Conservation (phyloP, 2,888 invertebrate species). For the Caenorhabditis wallacei region DNA sequence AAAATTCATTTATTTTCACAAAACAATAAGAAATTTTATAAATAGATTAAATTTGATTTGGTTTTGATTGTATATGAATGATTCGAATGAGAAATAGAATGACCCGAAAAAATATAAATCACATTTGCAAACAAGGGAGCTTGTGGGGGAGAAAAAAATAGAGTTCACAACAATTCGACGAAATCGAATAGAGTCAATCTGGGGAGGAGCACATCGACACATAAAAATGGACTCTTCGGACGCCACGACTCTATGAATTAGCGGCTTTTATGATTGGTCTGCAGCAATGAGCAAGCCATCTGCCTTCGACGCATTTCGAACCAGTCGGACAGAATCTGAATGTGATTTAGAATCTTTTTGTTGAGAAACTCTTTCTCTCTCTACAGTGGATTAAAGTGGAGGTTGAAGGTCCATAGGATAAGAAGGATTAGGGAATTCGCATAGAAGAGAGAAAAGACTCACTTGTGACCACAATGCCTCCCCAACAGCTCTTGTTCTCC, state of each 20-base stretch:
- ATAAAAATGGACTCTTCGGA: conserved; percentile 46
- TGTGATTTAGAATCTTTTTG: conserved; percentile 3
- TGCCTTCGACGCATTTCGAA: conserved; percentile 64
- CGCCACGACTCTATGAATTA: conserved; percentile 56
- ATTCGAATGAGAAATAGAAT: conserved; percentile 28
- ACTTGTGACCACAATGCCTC: conserved; percentile 58
- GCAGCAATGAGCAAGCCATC: conserved; percentile 67
- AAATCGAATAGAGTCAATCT: conserved; percentile 10
- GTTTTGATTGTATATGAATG: conserved; percentile 34
- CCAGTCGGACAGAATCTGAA: conserved; percentile 65
- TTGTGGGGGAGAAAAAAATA: conserved; percentile 13
- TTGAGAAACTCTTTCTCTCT: background rate
- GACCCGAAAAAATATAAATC: conserved; percentile 60
- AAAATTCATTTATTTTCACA: background rate
- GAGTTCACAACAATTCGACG: conserved; percentile 38
- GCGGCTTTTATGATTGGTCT: conserved; percentile 60
- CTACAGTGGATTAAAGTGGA: background rate
- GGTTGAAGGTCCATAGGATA: background rate
- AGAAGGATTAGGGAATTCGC: conserved; percentile 7
- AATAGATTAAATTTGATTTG: conserved; percentile 13
- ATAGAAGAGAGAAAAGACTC: conserved; percentile 26
- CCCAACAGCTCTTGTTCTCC: conserved; percentile 57
- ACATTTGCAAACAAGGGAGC: conserved; percentile 51
- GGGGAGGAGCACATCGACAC: conserved; percentile 21
- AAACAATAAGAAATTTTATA: background rate